Conservation (phyloP, 30 jellyfish, hydroid and myxozoan genomes). For the Morbakka virulenta region DNA sequence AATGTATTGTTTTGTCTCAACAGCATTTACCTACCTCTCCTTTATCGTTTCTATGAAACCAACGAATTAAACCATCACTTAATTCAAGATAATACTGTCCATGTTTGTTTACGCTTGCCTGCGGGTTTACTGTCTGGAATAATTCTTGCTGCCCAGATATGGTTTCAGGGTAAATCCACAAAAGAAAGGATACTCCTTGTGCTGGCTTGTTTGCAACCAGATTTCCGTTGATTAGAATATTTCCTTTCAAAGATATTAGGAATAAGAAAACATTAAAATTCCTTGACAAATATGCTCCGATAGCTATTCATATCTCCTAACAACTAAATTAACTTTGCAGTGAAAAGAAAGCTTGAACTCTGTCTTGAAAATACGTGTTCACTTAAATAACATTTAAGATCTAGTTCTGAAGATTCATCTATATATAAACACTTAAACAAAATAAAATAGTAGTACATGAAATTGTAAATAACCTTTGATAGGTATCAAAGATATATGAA, state of each 20-base stretch:
- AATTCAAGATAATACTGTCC: slow-evolving; percentile 87
- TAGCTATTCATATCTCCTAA: not conserved
- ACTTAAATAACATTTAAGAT: too few relatives aligned
- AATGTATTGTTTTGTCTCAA: not conserved
- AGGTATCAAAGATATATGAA: too few relatives aligned
- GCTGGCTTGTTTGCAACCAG: slow-evolving; percentile 66
- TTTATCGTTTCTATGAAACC: slow-evolving; percentile 87
- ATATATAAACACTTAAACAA: too few relatives aligned
- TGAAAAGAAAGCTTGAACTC: too few relatives aligned
- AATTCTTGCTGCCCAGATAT: slow-evolving; percentile 88
- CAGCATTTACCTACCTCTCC: slow-evolving; percentile 68
- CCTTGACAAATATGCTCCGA: not conserved
- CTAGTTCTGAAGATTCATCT: too few relatives aligned
- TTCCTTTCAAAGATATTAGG: slow-evolving; percentile 35
- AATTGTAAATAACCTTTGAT: too few relatives aligned
- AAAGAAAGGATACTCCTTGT: slow-evolving; percentile 68
- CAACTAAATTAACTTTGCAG: not conserved
- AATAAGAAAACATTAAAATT: not conserved
- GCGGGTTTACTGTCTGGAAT: slow-evolving; percentile 84
- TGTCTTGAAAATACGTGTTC: too few relatives aligned
- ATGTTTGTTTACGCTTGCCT: slow-evolving; percentile 75
- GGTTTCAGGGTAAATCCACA: slow-evolving; percentile 84
- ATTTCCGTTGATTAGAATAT: slow-evolving; percentile 68
- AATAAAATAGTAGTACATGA: too few relatives aligned
- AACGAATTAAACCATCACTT: slow-evolving; percentile 78